Evolutionary conservation across 2,797 vertebrate genomes (phyloP).

Genomic region (Aeoliscus strigatus): DNA sequence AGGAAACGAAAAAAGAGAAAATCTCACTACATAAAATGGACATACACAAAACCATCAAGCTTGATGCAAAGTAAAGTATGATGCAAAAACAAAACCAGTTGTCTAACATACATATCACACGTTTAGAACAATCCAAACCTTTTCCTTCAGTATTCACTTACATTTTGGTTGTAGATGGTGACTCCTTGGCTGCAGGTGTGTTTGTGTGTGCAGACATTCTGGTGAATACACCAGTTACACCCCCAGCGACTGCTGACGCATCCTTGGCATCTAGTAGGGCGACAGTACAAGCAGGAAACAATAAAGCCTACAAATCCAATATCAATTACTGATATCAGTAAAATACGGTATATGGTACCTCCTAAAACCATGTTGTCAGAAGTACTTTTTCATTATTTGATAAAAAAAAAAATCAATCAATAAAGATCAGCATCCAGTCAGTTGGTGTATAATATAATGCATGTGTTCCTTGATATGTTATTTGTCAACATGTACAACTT

Average conservation of each 20-base stretch:
- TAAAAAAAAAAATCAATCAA: no score
- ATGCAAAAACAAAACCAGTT: neutral
- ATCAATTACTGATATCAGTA: no score
- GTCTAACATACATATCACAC: no score
- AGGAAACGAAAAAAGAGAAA: slow-evolving; percentile 18
- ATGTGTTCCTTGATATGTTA: no score
- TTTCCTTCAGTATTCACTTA: slow-evolving; percentile 55
- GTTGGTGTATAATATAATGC: no score
- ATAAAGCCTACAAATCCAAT: no score
- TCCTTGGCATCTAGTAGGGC: slow-evolving; percentile 80
- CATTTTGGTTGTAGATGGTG: slow-evolving; percentile 85
- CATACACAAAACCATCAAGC: slow-evolving; percentile 4
- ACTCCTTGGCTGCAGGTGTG: slow-evolving; percentile 79
- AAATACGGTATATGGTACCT: neutral
- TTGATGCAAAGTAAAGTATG: slow-evolving; percentile 2
- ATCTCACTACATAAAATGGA: slow-evolving; percentile 13
- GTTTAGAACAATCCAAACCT: no score
- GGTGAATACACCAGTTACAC: slow-evolving; percentile 94
- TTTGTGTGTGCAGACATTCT: slow-evolving; percentile 89
- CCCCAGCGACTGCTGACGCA: slow-evolving; percentile 93
- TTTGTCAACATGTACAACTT: no score
- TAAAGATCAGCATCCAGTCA: no score
- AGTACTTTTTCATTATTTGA: no score
- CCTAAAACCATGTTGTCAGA: no score
- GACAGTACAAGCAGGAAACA: no score